Percentiles rank a stretch among this genome's conserved stretches.
Conservation (phyloP, 1,140 invertebrate genomes). For the Thaumetopoea pityocampa region DNA sequence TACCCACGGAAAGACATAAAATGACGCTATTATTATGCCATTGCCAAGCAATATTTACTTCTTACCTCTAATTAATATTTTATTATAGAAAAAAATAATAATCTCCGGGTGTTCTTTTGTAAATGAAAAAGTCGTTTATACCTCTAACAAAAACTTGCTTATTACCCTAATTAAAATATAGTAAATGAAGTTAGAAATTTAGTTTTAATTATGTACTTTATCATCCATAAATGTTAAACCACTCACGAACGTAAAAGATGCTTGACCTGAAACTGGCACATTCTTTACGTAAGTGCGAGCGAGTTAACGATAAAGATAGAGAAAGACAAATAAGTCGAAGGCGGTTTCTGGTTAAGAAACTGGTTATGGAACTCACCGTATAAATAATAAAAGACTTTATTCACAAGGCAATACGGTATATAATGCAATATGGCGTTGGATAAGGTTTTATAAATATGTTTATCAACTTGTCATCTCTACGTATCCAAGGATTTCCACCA, state of each 20-base stretch:
- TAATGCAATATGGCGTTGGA: conserved; percentile 19
- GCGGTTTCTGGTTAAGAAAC: conserved; percentile 56
- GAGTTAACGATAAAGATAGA: conserved; percentile 25
- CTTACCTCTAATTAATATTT: too few species aligned
- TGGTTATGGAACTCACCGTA: conserved; percentile 33
- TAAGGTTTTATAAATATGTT: conserved; percentile 14
- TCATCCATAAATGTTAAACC: conserved; percentile 13
- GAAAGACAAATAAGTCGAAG: conserved; percentile 28
- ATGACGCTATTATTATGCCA: too few species aligned
- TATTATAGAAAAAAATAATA: too few species aligned
- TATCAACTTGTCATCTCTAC: conserved; percentile 15
- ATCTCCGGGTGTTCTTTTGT: too few species aligned
- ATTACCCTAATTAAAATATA: too few species aligned
- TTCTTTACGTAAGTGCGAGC: conserved; percentile 37
- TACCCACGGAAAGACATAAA: conserved; percentile 51
- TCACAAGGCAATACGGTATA: conserved; percentile 29
- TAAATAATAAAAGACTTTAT: conserved; percentile 35
- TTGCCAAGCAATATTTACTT: too few species aligned
- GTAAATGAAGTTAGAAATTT: too few species aligned
- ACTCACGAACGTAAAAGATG: conserved; percentile 27
- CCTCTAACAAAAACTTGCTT: too few species aligned
- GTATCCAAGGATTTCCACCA: conserved; percentile 13
- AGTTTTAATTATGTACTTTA: too few species aligned
- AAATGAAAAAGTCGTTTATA: too few species aligned
- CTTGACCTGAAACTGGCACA: conserved; percentile 53